Percentiles rank a stretch among this genome's conserved stretches.
Conservation (phyloP, 2,797 vertebrate genomes). For the Karalla daura region DNA sequence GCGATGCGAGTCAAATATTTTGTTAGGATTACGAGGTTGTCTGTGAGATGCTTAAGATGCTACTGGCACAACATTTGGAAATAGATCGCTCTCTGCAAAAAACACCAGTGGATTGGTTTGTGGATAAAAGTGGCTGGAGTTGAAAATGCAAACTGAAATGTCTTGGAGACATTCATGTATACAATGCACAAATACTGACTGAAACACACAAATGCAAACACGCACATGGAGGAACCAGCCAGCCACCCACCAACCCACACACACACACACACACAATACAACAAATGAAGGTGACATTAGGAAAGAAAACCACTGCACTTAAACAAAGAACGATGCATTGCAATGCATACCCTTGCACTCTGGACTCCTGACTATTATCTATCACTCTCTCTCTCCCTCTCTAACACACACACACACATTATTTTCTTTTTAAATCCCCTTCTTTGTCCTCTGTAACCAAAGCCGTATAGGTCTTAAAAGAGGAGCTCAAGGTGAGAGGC, state of each 20-base stretch:
- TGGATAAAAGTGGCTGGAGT: slow-evolving; percentile 28
- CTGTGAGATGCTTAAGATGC: slow-evolving; percentile 29
- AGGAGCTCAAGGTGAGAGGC: slow-evolving; percentile 1
- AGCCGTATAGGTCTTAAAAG: background rate
- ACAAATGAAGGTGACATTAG: slow-evolving; percentile 48
- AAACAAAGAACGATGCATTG: slow-evolving; percentile 20
- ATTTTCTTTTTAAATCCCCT: background rate
- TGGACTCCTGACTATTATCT: slow-evolving; percentile 13
- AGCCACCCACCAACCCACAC: slow-evolving; percentile 9
- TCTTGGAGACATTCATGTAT: slow-evolving; percentile 28
- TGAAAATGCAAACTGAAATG: slow-evolving; percentile 47
- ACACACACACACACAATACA: slow-evolving; percentile 3
- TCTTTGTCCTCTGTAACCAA: slow-evolving; percentile 13
- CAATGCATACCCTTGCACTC: slow-evolving; percentile 23
- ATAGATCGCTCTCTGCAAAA: slow-evolving; percentile 10
- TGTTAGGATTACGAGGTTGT: slow-evolving; percentile 19
- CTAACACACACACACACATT: background rate
- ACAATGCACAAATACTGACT: slow-evolving; percentile 5
- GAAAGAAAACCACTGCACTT: slow-evolving; percentile 27
- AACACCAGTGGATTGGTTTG: slow-evolving; percentile 6
- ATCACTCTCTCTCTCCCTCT: background rate
- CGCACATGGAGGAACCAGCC: background rate
- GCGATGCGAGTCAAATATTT: slow-evolving; percentile 17
- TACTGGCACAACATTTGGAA: slow-evolving; percentile 25
- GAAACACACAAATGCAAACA: background rate